Base-by-base conservation (phyloP, 2,113 vertebrate genomes). In the Megaptera novaeangliae region DNA sequence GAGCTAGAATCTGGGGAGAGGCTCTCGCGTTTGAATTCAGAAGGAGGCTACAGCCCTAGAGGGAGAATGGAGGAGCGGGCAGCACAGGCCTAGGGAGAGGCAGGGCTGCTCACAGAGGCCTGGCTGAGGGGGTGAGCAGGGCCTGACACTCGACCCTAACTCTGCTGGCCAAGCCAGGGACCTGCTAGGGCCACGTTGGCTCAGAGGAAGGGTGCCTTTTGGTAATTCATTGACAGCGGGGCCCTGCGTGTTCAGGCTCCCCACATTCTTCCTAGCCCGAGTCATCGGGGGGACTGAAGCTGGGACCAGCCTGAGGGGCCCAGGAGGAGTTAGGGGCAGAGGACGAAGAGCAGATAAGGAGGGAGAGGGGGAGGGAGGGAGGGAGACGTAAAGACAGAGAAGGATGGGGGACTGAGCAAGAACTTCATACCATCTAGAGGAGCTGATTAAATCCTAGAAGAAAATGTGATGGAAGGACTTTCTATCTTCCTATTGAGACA, bases 401-500 rank as follows among this genome's bases (percentile, higher is more conserved):
- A 97, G 83, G 83, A 97, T 95, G 96, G 36, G 68, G 46, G 78
- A 64, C 66, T 10, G 85, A 74, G 88, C 72, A 94, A 46, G 93
- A 97, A 96, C 93, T 92, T 90, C 96, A 84, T 63, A 77, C 20
- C 5, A 68, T 97, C 95, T 78, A 46, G 80, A 97, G 88, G 61
- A 96, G 27, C 93, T 97, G 97, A 97, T 98, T 98, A 98, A 98
- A 97, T 97, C 94, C 95, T 96, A 75, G 83, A 90, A 95, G 94
- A 94, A 97, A 98, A 97, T 97, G 96, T 97, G 95, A 97, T 78
- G 36, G 96, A 95, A 97, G 97, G 97, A 94, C 81, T 97, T 97
- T 98, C 97, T 98, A 78, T 98, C 97, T 97, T 98, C 91, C 97
- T 98, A 94, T 93, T 93, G 98, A 98, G 97, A 98, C 98, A 97